Evolutionary conservation across 2,888 invertebrate genomes (phyloP), one percentile per base, ranked within the genome.

Genomic region (Neuroscelio doddi): DNA sequence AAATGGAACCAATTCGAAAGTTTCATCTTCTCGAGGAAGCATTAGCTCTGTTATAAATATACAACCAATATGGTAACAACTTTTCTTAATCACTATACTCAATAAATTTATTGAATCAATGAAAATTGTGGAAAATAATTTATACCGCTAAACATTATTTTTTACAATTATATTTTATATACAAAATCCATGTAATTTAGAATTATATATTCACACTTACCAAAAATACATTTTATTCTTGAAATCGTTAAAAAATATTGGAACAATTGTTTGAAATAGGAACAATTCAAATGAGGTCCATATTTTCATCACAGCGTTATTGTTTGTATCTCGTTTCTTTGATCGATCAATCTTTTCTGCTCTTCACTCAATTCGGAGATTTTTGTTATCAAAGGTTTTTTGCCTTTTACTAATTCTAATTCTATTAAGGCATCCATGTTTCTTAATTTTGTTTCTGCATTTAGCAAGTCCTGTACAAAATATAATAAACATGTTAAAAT

Each of bases 371-470:
- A 58, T n/a, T 73, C 46, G 1, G 15, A 56, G 3, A 74, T 72
- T 45, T 68, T 68, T 2, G 72, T 41, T 3, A 81, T 65, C 17
- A 50, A 24, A 1, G 78, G 58, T 21, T 71, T 75, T 46, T 72
- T 56, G 36, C 66, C 55, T 5, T 67, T 52, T 14, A 36, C 49
- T 5, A 81, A 65, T 68, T 81, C 74, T 3, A 83, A 36, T 64
- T 79, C 72, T 42, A 83, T 61, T 7, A 81, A 55, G 7, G 69
- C 78, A 64, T 83, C 74, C 44, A 82, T 42, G 21, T 59, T 38
- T 39, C 55, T 69, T 8, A 84, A 55, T 21, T 61, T 74, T 21
- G 64, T 36, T 46, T 84, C 80, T 9, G 80, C 78, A 21, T 55
- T 70, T 3, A 71, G 72, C 21, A 83, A 71, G 44, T 63, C 69